These are phyloP conservation scores for Andrena chrysosceles DNA, from an alignment of 2,888 invertebrate genomes.

Conservation along the genomic window DNA sequence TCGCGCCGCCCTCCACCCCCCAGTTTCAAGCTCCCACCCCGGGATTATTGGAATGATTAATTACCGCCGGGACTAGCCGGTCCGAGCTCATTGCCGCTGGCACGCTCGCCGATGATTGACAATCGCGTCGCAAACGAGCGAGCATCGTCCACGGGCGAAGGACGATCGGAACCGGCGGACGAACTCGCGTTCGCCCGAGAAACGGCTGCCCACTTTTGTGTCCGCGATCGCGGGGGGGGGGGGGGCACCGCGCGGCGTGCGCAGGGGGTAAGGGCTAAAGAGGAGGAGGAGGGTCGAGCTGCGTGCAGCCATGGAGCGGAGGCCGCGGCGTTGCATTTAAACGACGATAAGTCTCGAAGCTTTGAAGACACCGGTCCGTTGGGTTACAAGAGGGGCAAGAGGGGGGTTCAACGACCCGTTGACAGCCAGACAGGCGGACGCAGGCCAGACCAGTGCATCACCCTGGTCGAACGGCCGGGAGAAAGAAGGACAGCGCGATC, in stretches of 20 bases:
- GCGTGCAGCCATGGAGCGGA: conserved; percentile 66
- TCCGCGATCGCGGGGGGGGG: not conserved
- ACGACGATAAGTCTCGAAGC: conserved; percentile 76
- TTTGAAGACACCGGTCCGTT: conserved; percentile 86
- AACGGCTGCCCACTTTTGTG: conserved; percentile 54
- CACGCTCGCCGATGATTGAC: conserved; percentile 49
- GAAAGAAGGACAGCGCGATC: conserved; percentile 31
- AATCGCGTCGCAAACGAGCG: conserved; percentile 18
- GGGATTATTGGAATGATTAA: conserved; percentile 47
- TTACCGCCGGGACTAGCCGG: conserved; percentile 22
- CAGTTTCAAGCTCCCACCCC: not conserved
- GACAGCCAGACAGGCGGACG: conserved; percentile 82
- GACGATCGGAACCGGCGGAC: conserved; percentile 57
- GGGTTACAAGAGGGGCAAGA: conserved; percentile 87
- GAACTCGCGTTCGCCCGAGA: conserved; percentile 29
- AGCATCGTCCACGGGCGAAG: conserved; percentile 14
- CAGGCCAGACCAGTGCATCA: conserved; percentile 85
- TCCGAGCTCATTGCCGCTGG: conserved; percentile 12
- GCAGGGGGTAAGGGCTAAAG: conserved; percentile 11
- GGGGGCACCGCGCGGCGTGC: not conserved
- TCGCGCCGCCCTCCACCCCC: too few species aligned
- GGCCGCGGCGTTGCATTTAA: conserved; percentile 73
- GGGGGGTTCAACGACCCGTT: conserved; percentile 85
- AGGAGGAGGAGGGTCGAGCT: conserved; percentile 51
- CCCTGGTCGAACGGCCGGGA: conserved; percentile 51